A percentile compares a stretch with the other conserved stretches of the same genome.
phyloP scores from a whole-genome alignment of 2,888 invertebrate species.

The Dasysyrphus albostriatus region DNA sequence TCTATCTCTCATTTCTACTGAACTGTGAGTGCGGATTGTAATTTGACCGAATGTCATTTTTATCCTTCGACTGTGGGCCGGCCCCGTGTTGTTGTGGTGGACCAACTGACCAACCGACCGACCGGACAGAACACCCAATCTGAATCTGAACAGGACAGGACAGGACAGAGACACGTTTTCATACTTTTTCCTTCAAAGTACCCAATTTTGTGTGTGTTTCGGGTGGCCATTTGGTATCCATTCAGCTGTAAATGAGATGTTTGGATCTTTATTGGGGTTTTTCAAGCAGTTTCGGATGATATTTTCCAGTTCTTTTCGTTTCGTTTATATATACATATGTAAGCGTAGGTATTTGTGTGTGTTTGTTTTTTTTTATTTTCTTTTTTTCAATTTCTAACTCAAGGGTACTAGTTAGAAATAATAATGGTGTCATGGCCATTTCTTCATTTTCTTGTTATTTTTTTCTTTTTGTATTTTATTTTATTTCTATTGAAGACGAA shows the following conservation, averaged over 20 bases:
- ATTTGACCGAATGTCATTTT: slow-evolving; percentile 76
- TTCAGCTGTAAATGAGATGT: slow-evolving; percentile 76
- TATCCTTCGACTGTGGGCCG: slow-evolving; percentile 38
- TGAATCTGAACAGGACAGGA: slow-evolving; percentile 3
- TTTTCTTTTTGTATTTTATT: not conserved
- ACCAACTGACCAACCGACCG: slow-evolving; percentile 5
- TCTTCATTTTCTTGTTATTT: slow-evolving; percentile 14
- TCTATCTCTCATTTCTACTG: slow-evolving; percentile 59
- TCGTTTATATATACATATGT: not conserved
- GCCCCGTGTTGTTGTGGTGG: slow-evolving; percentile 59
- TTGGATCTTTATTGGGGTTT: slow-evolving; percentile 72
- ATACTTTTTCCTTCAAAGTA: slow-evolving; percentile 55
- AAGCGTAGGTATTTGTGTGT: slow-evolving; percentile 13
- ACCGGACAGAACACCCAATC: slow-evolving; percentile 5
- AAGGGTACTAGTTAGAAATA: slow-evolving; percentile 59
- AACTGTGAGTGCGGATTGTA: slow-evolving; percentile 71
- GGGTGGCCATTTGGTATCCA: slow-evolving; percentile 73
- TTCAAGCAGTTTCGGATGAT: slow-evolving; percentile 63
- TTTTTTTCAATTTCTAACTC: slow-evolving; percentile 62
- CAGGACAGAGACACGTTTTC: slow-evolving; percentile 29
- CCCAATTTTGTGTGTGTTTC: slow-evolving; percentile 72
- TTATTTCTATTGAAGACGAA: slow-evolving; percentile 1
- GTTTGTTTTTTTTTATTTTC: slow-evolving; percentile 20
- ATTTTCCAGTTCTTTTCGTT: slow-evolving; percentile 39
- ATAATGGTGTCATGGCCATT: slow-evolving; percentile 69